Percentiles rank a stretch among this genome's conserved stretches.
phyloP scores from a whole-genome alignment of 2,797 vertebrate genomes.

The Steatocranus sp. region DNA sequence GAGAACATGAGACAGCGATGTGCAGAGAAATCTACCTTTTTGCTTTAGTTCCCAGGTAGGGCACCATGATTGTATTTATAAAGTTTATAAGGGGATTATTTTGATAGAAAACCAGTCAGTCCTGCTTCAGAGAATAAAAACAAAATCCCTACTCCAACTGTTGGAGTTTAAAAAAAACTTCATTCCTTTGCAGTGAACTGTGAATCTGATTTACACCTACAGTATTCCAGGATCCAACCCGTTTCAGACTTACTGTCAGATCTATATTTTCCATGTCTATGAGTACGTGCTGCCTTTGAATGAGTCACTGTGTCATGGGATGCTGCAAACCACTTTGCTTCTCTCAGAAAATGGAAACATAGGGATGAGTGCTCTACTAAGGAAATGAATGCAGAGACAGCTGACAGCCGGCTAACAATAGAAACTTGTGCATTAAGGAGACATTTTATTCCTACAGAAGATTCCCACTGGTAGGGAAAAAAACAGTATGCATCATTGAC shows the following conservation, averaged over 20 bases:
- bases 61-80: neutral
- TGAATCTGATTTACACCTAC: neutral
- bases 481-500: neutral
- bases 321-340: neutral
- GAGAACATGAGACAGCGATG: neutral
- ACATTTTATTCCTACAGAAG: neutral
- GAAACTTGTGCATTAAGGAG: neutral
- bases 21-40: neutral
- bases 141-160: neutral
- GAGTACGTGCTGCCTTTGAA: neutral
- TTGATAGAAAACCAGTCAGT: neutral
- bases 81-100: neutral
- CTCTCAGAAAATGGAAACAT: slow-evolving; percentile 13
- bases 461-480: neutral
- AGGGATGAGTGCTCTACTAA: neutral
- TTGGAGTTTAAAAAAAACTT: neutral
- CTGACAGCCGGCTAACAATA: slow-evolving; percentile 25
- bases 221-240: neutral
- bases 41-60: neutral
- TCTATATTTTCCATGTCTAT: neutral
- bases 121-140: neutral
- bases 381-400: neutral
- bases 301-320: slow-evolving; percentile 47
- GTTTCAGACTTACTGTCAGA: neutral
- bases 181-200: neutral